phyloP scores from a whole-genome alignment of 2,888 invertebrate species.

The Pocota personata region DNA sequence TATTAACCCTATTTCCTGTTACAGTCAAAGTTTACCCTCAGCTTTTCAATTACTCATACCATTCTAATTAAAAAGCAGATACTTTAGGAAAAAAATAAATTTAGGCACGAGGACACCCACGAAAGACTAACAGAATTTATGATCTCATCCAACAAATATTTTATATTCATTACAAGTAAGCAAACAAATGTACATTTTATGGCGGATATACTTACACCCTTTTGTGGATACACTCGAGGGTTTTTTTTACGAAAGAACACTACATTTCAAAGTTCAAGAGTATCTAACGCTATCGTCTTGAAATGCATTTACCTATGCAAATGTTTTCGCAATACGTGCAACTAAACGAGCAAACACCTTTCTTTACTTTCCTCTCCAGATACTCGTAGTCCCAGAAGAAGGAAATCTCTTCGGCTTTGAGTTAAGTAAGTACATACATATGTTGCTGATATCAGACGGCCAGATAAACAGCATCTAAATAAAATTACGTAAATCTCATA shows the following conservation, averaged over 20 bases:
- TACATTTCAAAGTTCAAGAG: constrained; percentile 29
- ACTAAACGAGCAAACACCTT: constrained; percentile 65
- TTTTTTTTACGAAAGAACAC: not conserved
- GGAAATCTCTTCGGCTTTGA: not conserved
- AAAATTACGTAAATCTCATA: constrained; percentile 38
- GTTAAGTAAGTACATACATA: not conserved
- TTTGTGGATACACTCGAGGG: not conserved
- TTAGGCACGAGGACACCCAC: not conserved
- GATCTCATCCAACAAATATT: constrained; percentile 40
- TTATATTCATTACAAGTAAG: constrained; percentile 12
- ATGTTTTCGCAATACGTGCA: constrained; percentile 60
- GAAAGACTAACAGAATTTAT: not conserved
- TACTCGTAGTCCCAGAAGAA: not conserved
- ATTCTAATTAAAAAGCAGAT: not conserved
- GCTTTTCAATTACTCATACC: constrained; percentile 12
- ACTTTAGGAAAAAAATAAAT: not conserved
- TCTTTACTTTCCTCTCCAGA: constrained; percentile 43
- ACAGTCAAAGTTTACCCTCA: not conserved
- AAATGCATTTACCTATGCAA: constrained; percentile 69
- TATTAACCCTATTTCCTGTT: no score
- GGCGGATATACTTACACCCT: constrained; percentile 6
- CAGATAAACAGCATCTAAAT: constrained; percentile 22
- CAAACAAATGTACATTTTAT: no score
- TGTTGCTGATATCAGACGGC: constrained; percentile 16
- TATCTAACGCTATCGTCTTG: constrained; percentile 1